phyloP scores from a whole-genome alignment of 2,888 invertebrate genomes.

The Papilio gigon region DNA sequence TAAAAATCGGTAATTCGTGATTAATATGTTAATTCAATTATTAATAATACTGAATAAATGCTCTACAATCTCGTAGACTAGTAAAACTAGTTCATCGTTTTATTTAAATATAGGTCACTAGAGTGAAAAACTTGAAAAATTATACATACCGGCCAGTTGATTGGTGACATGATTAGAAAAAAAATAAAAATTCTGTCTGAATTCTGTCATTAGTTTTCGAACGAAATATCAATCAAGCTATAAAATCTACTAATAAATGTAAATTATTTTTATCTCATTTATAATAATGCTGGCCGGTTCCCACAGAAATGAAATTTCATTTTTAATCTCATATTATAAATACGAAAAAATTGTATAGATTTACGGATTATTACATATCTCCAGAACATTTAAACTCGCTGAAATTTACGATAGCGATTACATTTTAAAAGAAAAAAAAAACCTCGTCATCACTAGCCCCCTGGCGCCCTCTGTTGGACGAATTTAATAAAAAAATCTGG shows the following conservation, averaged over 20 bases:
- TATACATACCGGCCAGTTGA: constrained; percentile 15
- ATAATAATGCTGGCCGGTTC: not conserved
- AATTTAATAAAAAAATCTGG: too few species aligned
- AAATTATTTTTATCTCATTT: constrained; percentile 11
- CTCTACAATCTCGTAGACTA: not conserved
- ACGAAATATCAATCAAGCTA: constrained; percentile 14
- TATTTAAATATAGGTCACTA: constrained; percentile 27
- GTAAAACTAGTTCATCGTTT: constrained; percentile 5
- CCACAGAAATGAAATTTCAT: not conserved
- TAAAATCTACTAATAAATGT: constrained; percentile 14
- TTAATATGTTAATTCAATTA: not conserved
- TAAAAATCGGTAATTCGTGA: not conserved
- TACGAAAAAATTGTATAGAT: too few species aligned
- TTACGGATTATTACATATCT: too few species aligned
- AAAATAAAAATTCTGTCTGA: not conserved
- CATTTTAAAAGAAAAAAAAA: too few species aligned
- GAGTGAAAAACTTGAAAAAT: not conserved
- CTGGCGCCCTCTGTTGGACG: too few species aligned
- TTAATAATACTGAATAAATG: not conserved
- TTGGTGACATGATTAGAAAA: not conserved
- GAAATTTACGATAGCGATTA: too few species aligned
- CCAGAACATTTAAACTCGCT: too few species aligned
- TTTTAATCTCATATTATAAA: too few species aligned
- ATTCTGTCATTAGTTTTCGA: not conserved
- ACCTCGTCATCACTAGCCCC: too few species aligned